Evolutionary conservation across 2,113 vertebrate species (phyloP), one percentile per base, ranked within the genome.

Genomic region (Gorsachius goisagi): DNA sequence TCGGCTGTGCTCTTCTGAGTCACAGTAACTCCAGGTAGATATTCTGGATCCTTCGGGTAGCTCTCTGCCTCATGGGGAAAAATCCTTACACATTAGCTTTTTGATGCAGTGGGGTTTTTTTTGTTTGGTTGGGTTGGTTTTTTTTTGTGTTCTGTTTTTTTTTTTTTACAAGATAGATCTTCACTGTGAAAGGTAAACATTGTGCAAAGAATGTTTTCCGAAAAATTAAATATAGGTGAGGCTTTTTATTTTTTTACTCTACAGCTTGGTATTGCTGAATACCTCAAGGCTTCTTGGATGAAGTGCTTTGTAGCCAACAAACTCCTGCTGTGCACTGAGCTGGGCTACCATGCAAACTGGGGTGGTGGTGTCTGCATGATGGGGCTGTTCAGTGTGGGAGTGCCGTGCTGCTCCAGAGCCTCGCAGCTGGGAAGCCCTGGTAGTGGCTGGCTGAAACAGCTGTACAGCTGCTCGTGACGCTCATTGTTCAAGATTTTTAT

Each of bases 381-480:
- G 13, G 47, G 17, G 32, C 39, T 50, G 15, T 39, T 62, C 24
- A n/a, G 52, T 0, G 2, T 30, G 20, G 16, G 35, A 50, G 24
- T 24, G 53, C 14, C 0, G 1, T 27, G 32, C 53, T 50, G 12
- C 23, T 45, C 26, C 0, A 2, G 30, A 30, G 55, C 24, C 50
- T 64, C 21, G 10, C 35, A 47, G 33, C 35, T 44, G 32, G 41
- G 55, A 52, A 62, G 28, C 21, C 6, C n/a, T 73, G 41, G 24
- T 18, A 86, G 35, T 1, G 2, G 21, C 32, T 53, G 56, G 18
- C n/a, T 75, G 56, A 45, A 87, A 63, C 23, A 69, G 37, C 55
- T 24, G 39, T 21, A n/a, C 21, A 53, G 20, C 66, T 89, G 45
- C 44, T 81, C 59, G 8, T 49, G 32, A 12, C 21, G 24, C 14